Conservation (phyloP, 2,888 invertebrate genomes). For the Eupithecia exiguata region DNA sequence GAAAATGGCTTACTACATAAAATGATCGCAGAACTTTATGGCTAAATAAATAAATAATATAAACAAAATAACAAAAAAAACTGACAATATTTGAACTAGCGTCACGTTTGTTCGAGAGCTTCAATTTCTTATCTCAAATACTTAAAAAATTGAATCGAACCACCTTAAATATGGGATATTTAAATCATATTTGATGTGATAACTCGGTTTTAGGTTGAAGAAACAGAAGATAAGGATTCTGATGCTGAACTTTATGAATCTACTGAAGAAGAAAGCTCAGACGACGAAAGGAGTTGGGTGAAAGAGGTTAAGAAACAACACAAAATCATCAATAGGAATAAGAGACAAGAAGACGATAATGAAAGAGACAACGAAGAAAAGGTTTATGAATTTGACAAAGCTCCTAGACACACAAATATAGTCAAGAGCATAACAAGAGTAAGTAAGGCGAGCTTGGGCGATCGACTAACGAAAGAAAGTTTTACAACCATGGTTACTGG, state of each 20-base stretch:
- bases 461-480: slow-evolving; percentile 86
- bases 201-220: slow-evolving; percentile 58
- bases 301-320: slow-evolving; percentile 92
- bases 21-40: too few species aligned
- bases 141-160: too few species aligned
- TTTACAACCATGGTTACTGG: slow-evolving; percentile 75
- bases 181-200: neutral
- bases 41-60: too few species aligned
- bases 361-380: slow-evolving; percentile 52
- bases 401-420: slow-evolving; percentile 79
- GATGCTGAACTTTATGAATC: slow-evolving; percentile 80
- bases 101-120: too few species aligned
- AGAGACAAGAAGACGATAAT: slow-evolving; percentile 58
- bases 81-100: too few species aligned
- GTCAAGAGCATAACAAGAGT: slow-evolving; percentile 78
- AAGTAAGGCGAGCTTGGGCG: slow-evolving; percentile 88
- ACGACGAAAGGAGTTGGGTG: slow-evolving; percentile 91
- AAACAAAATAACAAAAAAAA: too few species aligned
- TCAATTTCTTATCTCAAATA: too few species aligned
- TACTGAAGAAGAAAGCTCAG: slow-evolving; percentile 85
- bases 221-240: slow-evolving; percentile 74
- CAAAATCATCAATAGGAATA: slow-evolving; percentile 81
- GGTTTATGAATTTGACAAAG: slow-evolving; percentile 66
- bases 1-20: too few species aligned
- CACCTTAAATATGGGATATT: too few species aligned